Base-by-base conservation (phyloP, 2,797 vertebrate species). In the Sparidentex hasta region DNA sequence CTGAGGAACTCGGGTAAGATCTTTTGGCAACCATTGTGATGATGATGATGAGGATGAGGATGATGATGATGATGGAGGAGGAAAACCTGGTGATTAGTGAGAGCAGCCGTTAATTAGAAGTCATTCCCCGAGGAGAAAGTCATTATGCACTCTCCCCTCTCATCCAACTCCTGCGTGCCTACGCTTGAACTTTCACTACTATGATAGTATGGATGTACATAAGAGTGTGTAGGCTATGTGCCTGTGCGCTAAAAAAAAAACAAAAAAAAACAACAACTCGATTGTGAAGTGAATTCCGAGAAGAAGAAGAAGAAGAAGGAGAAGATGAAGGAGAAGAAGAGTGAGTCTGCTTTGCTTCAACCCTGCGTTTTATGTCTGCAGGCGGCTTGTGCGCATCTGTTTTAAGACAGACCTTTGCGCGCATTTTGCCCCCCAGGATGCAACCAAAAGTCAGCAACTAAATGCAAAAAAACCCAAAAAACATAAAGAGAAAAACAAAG, bases 1-100 rank as follows among this genome's bases (percentile, higher is more conserved):
- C 95, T 97, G 70, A 92, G 95, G 81, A 97, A 97, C 68, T 80
- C 96, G 71, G 97, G 97, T 96, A 93, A 95, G 95, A 81, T 2
- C 6, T 41, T 0, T 0, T 7, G 1, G 1, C 47, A 41, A 41
- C 14, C 5, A 1, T 18, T 61, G 11, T 14, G 8, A 3, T 48
- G 23, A 55, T 48, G 23, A 29, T 29, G 29, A 29, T 29, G 29
- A 29, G 3, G 29, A 29, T 5, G 29, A 29, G 12, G 8, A 3
- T 48, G 23, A 55, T 48, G 23, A 29, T 29, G 29, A 29, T 29
- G 29, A 29, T 29, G 29, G 5, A 1, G 29, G 25, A 25, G 25
- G 3, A 4, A 4, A 20, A 20, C 29, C 27, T 46, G 17, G 12
- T 29, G 23, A 79, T 27, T 16, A 54, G 18, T 63, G 51, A 57